Base-by-base conservation (phyloP, 2,113 vertebrate species). In the Onychorhynchus coronatus region DNA sequence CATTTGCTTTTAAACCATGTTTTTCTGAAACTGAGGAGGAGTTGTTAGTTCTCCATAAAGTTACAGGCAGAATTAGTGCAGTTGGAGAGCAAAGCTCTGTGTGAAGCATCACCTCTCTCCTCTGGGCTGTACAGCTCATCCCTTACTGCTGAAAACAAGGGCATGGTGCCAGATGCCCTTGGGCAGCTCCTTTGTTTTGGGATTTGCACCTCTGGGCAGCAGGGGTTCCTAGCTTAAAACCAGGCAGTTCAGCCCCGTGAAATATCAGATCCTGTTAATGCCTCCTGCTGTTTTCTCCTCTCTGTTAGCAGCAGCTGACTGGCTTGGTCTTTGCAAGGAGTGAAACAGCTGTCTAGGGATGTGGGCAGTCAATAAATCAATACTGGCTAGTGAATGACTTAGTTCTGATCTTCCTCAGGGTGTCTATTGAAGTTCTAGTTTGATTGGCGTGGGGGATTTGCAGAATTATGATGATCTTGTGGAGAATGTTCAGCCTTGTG, bases 381-480 rank as follows among this genome's bases (percentile, higher is more conserved):
- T 68, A 44, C 7, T 41, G 81, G 12, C 50, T 27, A 5, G 30
- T 30, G 66, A 66, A 83, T 53, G 37, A 39, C 50, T 91, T 94
- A 78, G 41, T 58, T 63, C 63, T 85, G 42, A 12, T 33, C 53
- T 52, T 85, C 53, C n/a, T 65, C 77, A 65, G 53, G 35, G 65
- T 61, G 42, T 27, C 50, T 73, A 0, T 56, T n/a, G 6, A n/a
- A 78, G 2, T 53, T 41, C 53, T 13, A 8, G 9, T 33, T 58
- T 67, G 37, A 35, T 5, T 50, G 19, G 3, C 71, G 35, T 63
- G 37, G 2, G 3, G 62, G 23, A 28, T 56, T 47, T 78, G 58
- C 70, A 75, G 58, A 62, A 44, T 53, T 41, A n/a, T 1, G 2
- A 46, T 0, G 0, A 50, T 11, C 7, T 76, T 21, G 10, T 42